These are phyloP conservation scores for Salvelinus fontinalis DNA, from an alignment of 2,113 vertebrate genomes.

Conservation along the genomic window DNA sequence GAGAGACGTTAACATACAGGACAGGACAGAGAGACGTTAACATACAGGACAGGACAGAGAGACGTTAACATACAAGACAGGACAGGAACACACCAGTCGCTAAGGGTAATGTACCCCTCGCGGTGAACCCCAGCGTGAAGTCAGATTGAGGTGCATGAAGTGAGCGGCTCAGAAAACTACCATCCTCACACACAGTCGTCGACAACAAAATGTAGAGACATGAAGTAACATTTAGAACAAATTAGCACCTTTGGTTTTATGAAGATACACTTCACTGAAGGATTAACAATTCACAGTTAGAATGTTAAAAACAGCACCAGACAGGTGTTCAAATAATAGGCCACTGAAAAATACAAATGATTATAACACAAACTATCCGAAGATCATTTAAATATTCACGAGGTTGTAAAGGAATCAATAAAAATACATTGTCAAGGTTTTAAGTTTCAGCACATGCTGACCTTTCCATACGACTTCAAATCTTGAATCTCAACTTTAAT, in stretches of 20 bases:
- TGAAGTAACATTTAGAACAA: background rate
- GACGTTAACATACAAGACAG: no score
- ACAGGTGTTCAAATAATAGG: background rate
- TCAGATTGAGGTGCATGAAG: no score
- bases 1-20: no score
- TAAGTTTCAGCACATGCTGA: background rate
- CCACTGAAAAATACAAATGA: background rate
- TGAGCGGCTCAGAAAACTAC: background rate
- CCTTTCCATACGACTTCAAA: no score
- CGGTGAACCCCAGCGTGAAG: no score
- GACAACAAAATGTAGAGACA: background rate
- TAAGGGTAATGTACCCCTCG: no score
- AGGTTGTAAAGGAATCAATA: background rate
- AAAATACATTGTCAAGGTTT: background rate
- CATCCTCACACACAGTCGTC: background rate
- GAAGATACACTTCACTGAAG: background rate
- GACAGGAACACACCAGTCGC: no score
- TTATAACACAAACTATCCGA: background rate
- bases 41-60: no score
- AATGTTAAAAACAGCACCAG: background rate
- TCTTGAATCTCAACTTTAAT: background rate
- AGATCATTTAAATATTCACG: background rate
- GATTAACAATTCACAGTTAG: background rate
- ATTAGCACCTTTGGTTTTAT: background rate
- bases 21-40: no score